Percentiles rank a stretch among this genome's conserved stretches.
Conservation (phyloP, 2,888 invertebrate genomes). For the Schizotus pectinicornis region DNA sequence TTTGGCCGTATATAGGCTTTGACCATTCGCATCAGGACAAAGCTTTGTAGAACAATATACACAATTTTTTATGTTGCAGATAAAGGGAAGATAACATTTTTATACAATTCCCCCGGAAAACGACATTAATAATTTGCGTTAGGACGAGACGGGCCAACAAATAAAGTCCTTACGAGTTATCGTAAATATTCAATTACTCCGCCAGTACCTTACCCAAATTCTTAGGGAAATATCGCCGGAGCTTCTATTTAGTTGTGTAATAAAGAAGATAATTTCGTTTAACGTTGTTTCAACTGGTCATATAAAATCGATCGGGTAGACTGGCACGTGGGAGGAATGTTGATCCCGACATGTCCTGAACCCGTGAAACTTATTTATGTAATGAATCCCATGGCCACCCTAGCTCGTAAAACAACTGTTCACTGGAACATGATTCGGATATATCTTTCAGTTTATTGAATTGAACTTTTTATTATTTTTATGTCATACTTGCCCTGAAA, state of each 20-base stretch:
- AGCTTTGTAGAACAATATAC: conserved; percentile 24
- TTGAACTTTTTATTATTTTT: conserved; percentile 26
- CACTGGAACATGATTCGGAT: conserved; percentile 36
- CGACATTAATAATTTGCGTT: conserved; percentile 10
- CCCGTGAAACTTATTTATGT: conserved; percentile 43
- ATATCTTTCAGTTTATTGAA: conserved; percentile 35
- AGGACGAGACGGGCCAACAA: too few species aligned
- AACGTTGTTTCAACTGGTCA: conserved; percentile 41
- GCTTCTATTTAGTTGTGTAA: conserved; percentile 9
- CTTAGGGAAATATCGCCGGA: not conserved
- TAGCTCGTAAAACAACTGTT: conserved; percentile 41
- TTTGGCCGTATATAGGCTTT: conserved; percentile 26
- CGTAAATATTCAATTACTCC: not conserved
- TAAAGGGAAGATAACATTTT: conserved; percentile 17
- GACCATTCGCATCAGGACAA: conserved; percentile 30
- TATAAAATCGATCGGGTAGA: conserved; percentile 46
- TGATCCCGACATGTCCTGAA: conserved; percentile 32
- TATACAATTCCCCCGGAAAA: conserved; percentile 12
- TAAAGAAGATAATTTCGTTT: conserved; percentile 39
- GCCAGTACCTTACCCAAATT: not conserved
- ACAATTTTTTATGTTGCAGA: conserved; percentile 8
- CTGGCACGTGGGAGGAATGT: conserved; percentile 31
- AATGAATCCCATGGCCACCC: conserved; percentile 41
- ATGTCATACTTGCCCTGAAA: not conserved
- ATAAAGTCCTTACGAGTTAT: not conserved